Conservation (phyloP, 1,140 invertebrate species). For the Polypedilum vanderplanki region DNA sequence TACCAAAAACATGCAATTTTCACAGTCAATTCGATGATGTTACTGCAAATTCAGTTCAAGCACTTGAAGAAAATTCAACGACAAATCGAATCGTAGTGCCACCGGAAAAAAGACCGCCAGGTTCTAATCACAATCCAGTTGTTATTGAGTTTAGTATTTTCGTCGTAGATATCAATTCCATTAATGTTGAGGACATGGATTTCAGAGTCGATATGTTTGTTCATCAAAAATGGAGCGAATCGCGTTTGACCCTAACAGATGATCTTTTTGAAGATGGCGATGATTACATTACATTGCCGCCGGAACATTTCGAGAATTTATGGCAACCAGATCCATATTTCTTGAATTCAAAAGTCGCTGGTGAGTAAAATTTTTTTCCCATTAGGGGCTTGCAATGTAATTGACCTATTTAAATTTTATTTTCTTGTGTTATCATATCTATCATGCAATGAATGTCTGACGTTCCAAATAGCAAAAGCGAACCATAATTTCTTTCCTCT, state of each 20-base stretch:
- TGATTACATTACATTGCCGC: constrained; percentile 67
- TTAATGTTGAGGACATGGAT: constrained; percentile 80
- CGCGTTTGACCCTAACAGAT: constrained; percentile 60
- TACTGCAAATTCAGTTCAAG: background rate
- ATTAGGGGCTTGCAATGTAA: background rate
- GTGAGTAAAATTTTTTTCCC: constrained; percentile 44
- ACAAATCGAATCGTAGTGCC: background rate
- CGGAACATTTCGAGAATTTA: constrained; percentile 70
- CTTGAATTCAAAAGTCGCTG: constrained; percentile 74
- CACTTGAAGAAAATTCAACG: background rate
- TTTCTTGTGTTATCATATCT: background rate
- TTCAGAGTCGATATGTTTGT: constrained; percentile 81
- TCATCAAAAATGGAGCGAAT: constrained; percentile 70
- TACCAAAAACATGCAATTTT: background rate
- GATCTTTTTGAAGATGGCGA: constrained; percentile 69
- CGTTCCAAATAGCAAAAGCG: too few relatives aligned
- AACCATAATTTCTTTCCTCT: too few relatives aligned
- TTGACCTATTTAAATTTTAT: background rate
- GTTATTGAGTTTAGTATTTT: constrained; percentile 69
- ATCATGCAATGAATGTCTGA: background rate
- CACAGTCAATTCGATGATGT: constrained; percentile 15
- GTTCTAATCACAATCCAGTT: constrained; percentile 58
- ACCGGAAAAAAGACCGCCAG: constrained; percentile 64
- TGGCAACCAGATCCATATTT: constrained; percentile 85
- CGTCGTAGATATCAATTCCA: constrained; percentile 75